Base-by-base conservation (phyloP, 2,113 vertebrate genomes). In the Craseonycteris thonglongyai region DNA sequence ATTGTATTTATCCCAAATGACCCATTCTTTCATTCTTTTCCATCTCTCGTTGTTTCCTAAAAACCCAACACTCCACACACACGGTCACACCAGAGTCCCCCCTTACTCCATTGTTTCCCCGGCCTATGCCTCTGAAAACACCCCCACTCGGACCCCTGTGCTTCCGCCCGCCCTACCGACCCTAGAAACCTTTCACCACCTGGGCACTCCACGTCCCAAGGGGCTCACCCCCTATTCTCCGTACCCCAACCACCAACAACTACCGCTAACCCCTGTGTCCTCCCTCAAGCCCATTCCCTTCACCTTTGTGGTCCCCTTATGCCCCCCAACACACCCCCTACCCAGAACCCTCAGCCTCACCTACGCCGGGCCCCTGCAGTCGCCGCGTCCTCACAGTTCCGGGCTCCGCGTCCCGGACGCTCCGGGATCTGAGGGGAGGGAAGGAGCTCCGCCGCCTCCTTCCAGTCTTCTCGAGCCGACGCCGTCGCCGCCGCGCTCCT, bases 371-470 rank as follows among this genome's bases (percentile, higher is more conserved):
- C 7, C 74, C 35, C 59, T 26, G 30, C 89, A 76, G 56, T 30
- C 86, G 91, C 85, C 81, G 66, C 18, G 85, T 59, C 59, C 72
- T 76, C 85, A 79, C 56, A 90, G 90, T 94, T 95, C 78, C 88
- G 80, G 95, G 91, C 79, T 94, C 92, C 6, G 71, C 24, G 96
- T 83, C 92, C 88, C 26, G 85, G 92, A 89, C 96, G 76, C 97
- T 95, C 95, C 47, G 2, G 42, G 82, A 89, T 92, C 93, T 91
- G 89, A 83, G 87, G 45, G 87, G 35, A 90, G 82, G 95, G 89
- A 87, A 92, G 71, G 49, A 80, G 63, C 90, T 74, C 90, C 84
- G 33, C 94, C 49, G 26, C 81, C 88, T 66, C 85, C 88, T 45
- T 40, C 81, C 10, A 58, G 9, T 45, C 35, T 26, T 56, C 54